A percentile compares a stretch with the other conserved stretches of the same genome.
These are phyloP conservation scores for Regulus satrapa DNA, from an alignment of 2,113 vertebrate species.

Conservation along the genomic window DNA sequence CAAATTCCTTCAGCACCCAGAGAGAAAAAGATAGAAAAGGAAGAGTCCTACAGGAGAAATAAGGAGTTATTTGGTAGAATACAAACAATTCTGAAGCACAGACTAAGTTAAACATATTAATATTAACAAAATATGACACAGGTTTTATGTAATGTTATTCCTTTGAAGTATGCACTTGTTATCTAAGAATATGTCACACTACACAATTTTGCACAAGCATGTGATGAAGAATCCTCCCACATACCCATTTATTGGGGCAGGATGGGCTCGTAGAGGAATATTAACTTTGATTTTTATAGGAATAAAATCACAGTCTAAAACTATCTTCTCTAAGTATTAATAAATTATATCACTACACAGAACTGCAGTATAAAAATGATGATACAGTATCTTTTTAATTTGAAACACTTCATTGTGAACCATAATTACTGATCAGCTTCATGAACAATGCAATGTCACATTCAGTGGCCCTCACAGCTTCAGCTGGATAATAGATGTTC, in stretches of 20 bases:
- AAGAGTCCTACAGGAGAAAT: not conserved
- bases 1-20: not conserved
- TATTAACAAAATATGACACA: not conserved
- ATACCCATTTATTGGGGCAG: not conserved
- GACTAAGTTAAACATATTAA: not conserved
- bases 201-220: not conserved
- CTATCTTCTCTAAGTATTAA: not conserved
- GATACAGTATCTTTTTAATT: not conserved
- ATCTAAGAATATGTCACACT: not conserved
- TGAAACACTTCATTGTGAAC: not conserved
- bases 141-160: not conserved
- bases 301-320: not conserved
- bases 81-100: not conserved
- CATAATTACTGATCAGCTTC: not conserved
- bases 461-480: not conserved
- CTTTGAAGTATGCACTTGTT: not conserved
- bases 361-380: not conserved
- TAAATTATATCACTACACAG: not conserved
- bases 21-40: not conserved
- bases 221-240: not conserved
- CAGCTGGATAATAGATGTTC: not conserved
- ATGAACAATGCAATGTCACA: not conserved
- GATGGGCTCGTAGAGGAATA: not conserved
- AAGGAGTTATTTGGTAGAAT: not conserved
- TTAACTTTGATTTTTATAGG: not conserved